These are phyloP conservation scores for Agonopterix alstromeriana DNA, from an alignment of 2,888 invertebrate genomes.

Conservation along the genomic window DNA sequence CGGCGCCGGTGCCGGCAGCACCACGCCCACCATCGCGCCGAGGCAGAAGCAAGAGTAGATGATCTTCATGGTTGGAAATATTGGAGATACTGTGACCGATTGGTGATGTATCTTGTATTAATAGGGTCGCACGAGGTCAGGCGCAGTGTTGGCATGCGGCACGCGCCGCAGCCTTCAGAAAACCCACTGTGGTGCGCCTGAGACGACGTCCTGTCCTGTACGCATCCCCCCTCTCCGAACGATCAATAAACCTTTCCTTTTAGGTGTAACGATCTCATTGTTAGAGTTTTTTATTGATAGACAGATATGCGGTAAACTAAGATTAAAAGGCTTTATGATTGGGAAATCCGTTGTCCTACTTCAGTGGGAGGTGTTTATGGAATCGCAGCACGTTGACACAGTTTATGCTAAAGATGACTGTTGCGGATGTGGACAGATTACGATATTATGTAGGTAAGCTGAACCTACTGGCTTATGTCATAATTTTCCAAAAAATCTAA, in stretches of 20 bases:
- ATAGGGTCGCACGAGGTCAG: constrained; percentile 70
- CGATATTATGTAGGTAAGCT: too few relatives aligned
- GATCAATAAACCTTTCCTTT: constrained; percentile 35
- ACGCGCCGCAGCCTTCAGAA: constrained; percentile 75
- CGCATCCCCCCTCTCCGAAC: constrained; percentile 47
- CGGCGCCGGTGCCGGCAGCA: constrained; percentile 38
- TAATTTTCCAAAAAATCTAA: too few relatives aligned
- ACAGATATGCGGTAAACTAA: constrained; percentile 35
- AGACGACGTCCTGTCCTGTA: constrained; percentile 54
- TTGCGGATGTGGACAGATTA: constrained; percentile 16
- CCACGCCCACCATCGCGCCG: constrained; percentile 26
- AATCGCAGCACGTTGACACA: constrained; percentile 24
- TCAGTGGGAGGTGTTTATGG: constrained; percentile 14
- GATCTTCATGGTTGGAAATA: constrained; percentile 57
- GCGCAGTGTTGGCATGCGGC: constrained; percentile 70
- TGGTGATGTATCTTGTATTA: constrained; percentile 63
- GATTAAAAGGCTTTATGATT: constrained; percentile 23
- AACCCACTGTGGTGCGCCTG: constrained; percentile 65
- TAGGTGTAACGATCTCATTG: constrained; percentile 53
- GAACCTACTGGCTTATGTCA: too few relatives aligned
- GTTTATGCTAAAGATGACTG: constrained; percentile 11
- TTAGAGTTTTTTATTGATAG: constrained; percentile 26
- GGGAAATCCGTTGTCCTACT: constrained; percentile 55
- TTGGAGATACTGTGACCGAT: constrained; percentile 52
- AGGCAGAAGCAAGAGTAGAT: constrained; percentile 47